Evolutionary conservation across 2,888 invertebrate genomes (phyloP).

Genomic region (Thecocarcelia acutangulata): DNA sequence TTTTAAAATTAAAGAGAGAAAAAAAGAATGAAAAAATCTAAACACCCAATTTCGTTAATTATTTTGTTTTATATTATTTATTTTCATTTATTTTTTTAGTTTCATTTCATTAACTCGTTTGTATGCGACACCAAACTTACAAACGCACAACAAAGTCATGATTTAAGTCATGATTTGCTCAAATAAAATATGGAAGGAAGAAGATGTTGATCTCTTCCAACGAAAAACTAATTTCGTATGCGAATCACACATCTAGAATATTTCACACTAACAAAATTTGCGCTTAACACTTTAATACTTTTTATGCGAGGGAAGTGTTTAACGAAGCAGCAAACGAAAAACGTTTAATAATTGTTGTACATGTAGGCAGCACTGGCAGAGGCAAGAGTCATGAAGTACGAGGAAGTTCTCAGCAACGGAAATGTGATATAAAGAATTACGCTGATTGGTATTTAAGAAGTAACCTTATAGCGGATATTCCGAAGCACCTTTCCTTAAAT

Average conservation of each 20-base stretch:
- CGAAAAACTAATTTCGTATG: constrained; percentile 45
- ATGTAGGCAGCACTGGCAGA: constrained; percentile 8
- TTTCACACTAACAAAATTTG: constrained; percentile 47
- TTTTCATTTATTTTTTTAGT: background rate
- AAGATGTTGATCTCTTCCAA: constrained; percentile 13
- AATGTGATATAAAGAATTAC: too few relatives aligned
- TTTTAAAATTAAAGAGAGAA: background rate
- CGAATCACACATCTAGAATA: constrained; percentile 38
- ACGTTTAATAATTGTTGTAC: background rate
- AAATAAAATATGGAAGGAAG: constrained; percentile 12
- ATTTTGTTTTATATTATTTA: background rate
- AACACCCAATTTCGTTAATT: constrained; percentile 6
- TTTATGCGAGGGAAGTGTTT: constrained; percentile 25
- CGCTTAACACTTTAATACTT: constrained; percentile 6
- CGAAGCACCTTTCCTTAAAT: too few relatives aligned
- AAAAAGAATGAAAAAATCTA: background rate
- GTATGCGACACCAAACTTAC: constrained; percentile 5
- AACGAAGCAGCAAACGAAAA: background rate
- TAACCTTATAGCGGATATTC: too few relatives aligned
- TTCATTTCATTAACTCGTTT: constrained; percentile 26
- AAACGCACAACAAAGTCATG: constrained; percentile 1
- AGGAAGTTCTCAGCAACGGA: too few relatives aligned
- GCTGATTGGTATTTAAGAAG: too few relatives aligned
- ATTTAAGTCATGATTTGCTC: constrained; percentile 5
- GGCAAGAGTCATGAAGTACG: too few relatives aligned